Conservation (phyloP, 2,113 vertebrate genomes). For the Podiceps cristatus region DNA sequence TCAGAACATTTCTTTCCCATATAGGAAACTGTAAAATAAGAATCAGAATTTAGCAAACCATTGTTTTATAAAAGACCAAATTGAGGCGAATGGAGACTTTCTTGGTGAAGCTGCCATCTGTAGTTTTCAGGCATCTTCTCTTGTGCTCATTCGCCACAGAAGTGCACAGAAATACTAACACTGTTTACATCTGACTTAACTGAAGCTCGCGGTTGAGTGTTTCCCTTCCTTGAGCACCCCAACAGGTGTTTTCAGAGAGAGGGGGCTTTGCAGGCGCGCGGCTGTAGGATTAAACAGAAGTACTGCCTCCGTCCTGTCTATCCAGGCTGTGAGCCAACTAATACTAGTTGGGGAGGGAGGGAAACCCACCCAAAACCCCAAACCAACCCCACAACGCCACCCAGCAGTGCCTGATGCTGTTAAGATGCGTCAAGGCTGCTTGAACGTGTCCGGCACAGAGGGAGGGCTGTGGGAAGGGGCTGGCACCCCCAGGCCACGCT, state of each 20-base stretch:
- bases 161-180: accelerated
- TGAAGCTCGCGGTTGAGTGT: background rate
- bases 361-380: background rate
- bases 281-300: background rate
- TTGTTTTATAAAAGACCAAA: background rate
- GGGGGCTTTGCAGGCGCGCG: background rate
- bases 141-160: background rate
- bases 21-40: background rate
- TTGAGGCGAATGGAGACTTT: background rate
- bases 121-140: background rate
- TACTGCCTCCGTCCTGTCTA: background rate
- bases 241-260: accelerated
- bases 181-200: background rate
- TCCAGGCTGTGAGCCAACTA: background rate
- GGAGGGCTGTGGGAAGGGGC: background rate
- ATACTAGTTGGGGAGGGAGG: too few species aligned
- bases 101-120: background rate
- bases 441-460: accelerated
- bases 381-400: background rate
- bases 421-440: too few species aligned
- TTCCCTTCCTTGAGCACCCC: too few species aligned
- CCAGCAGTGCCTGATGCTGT: accelerated
- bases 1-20: background rate
- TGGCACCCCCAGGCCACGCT: background rate
- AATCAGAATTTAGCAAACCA: background rate